A percentile compares a stretch with the other conserved stretches of the same genome.
These are phyloP conservation scores for silkworm (Bombyx mori) DNA, from an alignment of 1,140 invertebrate species.

Conservation along the genomic window ASM3026992v2 NC_085128.1:2193001-2193500, in stretches of 20 bases:
- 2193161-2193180: constrained; percentile 57
- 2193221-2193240: constrained; percentile 44
- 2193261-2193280: constrained; percentile 37
- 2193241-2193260: constrained; percentile 35
- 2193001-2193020: constrained; percentile 50
- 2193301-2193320: constrained; percentile 16
- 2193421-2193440: constrained; percentile 30
- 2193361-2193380: constrained; percentile 12
- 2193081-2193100: constrained; percentile 27
- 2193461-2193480: constrained; percentile 42
- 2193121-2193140: constrained; percentile 40
- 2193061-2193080: constrained; percentile 29
- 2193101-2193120: constrained; percentile 31
- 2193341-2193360: constrained; percentile 9
- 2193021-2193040: constrained; percentile 25
- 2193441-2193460: constrained; percentile 27
- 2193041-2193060: constrained; percentile 34
- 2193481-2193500: constrained; percentile 51
- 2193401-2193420: constrained; percentile 27
- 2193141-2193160: constrained; percentile 42
- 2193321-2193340: constrained; percentile 34
- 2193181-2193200: constrained; percentile 42
- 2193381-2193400: constrained; percentile 16
- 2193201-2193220: constrained; percentile 38
- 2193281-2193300: constrained; percentile 21